phyloP scores from a whole-genome alignment of 2,888 invertebrate species.

The Bembecia ichneumoniformis region DNA sequence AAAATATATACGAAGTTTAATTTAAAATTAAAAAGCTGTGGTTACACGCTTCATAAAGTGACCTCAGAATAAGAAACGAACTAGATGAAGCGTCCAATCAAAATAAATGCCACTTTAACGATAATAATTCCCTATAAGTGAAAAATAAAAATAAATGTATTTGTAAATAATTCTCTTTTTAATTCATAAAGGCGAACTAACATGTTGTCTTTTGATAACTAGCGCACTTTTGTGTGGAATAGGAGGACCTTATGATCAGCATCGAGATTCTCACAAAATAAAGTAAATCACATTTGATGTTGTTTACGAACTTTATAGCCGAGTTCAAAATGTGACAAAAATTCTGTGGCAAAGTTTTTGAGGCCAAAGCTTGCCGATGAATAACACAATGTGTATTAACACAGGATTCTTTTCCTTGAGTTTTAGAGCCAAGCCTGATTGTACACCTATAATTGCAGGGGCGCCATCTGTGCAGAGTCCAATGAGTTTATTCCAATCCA shows the following conservation, averaged over 20 bases:
- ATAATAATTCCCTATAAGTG: too few species aligned
- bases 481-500: constrained; percentile 1
- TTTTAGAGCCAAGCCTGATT: constrained; percentile 3
- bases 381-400: constrained; percentile 3
- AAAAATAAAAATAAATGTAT: too few species aligned
- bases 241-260: constrained; percentile 8
- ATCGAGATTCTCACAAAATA: constrained; percentile 8
- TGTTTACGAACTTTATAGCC: constrained; percentile 4
- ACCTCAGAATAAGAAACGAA: too few species aligned
- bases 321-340: not conserved
- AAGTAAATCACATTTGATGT: constrained; percentile 2
- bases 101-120: too few species aligned
- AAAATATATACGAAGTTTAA: too few species aligned
- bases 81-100: too few species aligned
- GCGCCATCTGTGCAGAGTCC: constrained; percentile 5
- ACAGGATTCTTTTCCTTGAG: too few species aligned
- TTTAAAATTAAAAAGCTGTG: too few species aligned
- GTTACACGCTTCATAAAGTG: too few species aligned
- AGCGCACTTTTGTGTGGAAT: constrained; percentile 11
- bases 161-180: too few species aligned
- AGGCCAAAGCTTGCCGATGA: constrained; percentile 4
- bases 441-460: constrained; percentile 4
- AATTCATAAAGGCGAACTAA: constrained; percentile 11
- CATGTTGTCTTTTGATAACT: constrained; percentile 12
- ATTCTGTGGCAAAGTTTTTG: constrained; percentile 1